Base-by-base conservation (phyloP, 2,113 vertebrate species). In the Hemiprocne comata region DNA sequence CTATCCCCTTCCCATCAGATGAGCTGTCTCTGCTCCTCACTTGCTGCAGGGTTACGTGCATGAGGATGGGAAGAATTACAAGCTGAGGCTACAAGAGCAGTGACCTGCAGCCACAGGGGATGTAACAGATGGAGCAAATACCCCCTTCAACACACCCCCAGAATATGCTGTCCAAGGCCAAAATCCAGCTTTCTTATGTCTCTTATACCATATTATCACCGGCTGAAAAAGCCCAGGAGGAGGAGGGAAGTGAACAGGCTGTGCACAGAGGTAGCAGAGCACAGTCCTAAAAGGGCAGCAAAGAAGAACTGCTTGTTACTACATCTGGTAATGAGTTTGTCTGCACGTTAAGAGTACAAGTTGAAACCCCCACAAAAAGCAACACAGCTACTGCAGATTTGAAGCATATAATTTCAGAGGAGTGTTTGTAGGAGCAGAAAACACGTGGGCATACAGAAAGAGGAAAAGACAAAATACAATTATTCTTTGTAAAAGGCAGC, bases 361-460 rank as follows among this genome's bases (percentile, higher is more conserved):
- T 11, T 38, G 61, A 90, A 95, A 48, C 48, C 55, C 33, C 60
- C 88, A 36, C 44, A 75, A 53, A 88, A 95, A 61, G 31, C 55
- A 93, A 46, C 24, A 67, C 18, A 77, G 48, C 72, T 88, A 80
- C 29, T 64, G 90, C 61, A 89, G 83, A 92, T 88, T 10, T 61
- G 79, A 93, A 90, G 83, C 61, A 61, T 72, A 5, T 84, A 55
- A 94, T 96, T 95, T 95, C 83, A 95, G 65, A 92, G 77, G 28
- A 89, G 82, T 3, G 34, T 85, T 67, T 88, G 90, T 57, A 94
- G 85, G 89, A 94, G 69, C 65, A 96, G 73, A 94, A 92, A 90
- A 92, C 34, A 93, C 0, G 21, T 92, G 83, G 92, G 83, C 83
- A 94, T 48, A 58, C 3, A 91, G 82, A 94, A 93, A 73, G 74